Conservation (phyloP, 1,140 invertebrate species). For the Microplitis mediator region DNA sequence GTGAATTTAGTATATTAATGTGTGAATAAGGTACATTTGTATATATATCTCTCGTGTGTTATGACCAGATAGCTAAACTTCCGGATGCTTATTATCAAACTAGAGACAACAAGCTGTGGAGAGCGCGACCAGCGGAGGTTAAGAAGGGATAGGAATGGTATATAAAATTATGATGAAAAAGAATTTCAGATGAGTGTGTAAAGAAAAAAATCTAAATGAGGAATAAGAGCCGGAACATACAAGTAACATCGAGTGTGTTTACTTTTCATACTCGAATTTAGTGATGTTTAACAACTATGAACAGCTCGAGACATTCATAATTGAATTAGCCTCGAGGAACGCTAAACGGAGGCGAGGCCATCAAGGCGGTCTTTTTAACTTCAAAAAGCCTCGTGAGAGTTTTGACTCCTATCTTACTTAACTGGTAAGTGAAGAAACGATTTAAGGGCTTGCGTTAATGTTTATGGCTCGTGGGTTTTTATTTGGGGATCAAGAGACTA, state of each 20-base stretch:
- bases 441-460: conserved; percentile 12
- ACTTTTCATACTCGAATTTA: conserved; percentile 18
- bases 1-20: neutral
- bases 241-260: conserved; percentile 16
- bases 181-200: neutral
- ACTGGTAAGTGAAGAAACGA: neutral
- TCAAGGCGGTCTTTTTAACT: too few relatives aligned
- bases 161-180: neutral
- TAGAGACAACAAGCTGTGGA: neutral
- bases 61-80: neutral
- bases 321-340: conserved; percentile 33
- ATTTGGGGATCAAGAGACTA: neutral
- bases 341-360: conserved; percentile 26
- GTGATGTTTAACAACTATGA: neutral
- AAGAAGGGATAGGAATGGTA: neutral
- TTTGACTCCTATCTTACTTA: too few relatives aligned
- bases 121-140: neutral
- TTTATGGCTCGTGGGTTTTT: neutral
- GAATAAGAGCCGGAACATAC: conserved; percentile 27
- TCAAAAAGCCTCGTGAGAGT: too few relatives aligned
- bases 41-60: neutral
- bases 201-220: neutral
- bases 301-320: conserved; percentile 27
- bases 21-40: neutral
- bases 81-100: neutral